These are phyloP conservation scores for Channa striata DNA, from an alignment of 2,797 vertebrate species.

Conservation along the genomic window DNA sequence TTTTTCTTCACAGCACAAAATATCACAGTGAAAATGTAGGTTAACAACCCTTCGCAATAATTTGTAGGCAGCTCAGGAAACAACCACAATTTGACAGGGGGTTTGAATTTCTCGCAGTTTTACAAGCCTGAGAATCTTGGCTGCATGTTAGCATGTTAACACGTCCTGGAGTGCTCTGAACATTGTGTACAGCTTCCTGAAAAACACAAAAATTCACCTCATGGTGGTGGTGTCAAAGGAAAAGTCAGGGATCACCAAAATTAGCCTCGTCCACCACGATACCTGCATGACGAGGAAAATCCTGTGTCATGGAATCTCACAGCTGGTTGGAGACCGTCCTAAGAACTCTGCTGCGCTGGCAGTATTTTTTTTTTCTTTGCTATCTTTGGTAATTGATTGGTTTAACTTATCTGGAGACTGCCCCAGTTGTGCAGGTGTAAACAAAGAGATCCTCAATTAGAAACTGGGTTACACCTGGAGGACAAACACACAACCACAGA, in stretches of 20 bases:
- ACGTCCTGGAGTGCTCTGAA: neutral
- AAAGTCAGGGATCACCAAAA: neutral
- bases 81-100: too few species aligned
- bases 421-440: slow-evolving; percentile 75
- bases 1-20: too few species aligned
- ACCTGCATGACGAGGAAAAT: neutral
- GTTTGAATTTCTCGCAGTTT: too few species aligned
- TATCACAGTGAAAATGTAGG: neutral
- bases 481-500: slow-evolving; percentile 53
- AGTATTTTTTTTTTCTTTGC: slow-evolving; percentile 37
- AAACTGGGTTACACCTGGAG: slow-evolving; percentile 80
- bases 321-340: slow-evolving; percentile 24
- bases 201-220: too few species aligned
- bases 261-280: too few species aligned
- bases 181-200: neutral
- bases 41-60: neutral
- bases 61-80: too few species aligned
- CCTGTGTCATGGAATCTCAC: slow-evolving; percentile 5
- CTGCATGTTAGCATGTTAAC: neutral
- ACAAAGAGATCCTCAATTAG: slow-evolving; percentile 71
- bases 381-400: slow-evolving; percentile 75
- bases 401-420: slow-evolving; percentile 73
- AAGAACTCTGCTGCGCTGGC: slow-evolving; percentile 45
- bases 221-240: slow-evolving; percentile 11
- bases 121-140: too few species aligned